Base-by-base conservation (phyloP, 2,797 vertebrate genomes). In the Pseudotriccus pelzelni region DNA sequence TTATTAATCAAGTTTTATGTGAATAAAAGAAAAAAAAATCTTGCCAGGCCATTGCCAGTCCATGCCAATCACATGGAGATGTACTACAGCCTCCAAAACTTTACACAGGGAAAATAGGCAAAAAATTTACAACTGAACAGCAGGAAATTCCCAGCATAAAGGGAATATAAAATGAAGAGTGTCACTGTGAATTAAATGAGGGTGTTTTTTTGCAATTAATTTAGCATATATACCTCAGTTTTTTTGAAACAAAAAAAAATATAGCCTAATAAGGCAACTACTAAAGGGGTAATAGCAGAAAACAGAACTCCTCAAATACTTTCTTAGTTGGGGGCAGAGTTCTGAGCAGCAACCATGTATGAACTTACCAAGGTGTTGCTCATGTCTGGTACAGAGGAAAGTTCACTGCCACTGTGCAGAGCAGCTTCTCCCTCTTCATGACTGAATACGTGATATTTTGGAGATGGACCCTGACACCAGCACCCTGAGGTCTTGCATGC, bases 311-410 rank as follows among this genome's bases (percentile, higher is more conserved):
- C 12, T 89, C 32, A 58, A 70, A 60, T 72, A 18, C 18, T 79
- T 63, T 67, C 43, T 37, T 85, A 63, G 59, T 12, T n/a, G 34
- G 25, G 34, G 16, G 14, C 23, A 76, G 36, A 66, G 46, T 50
- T 56, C 78, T 67, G 22, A 89, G 12, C 28, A 87, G 9, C 37
- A 56, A 5, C 5, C 8, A 49, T 0, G 0, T 30, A 28, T 8
- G 23, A 18, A 5, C 15, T 84, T 76, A 27, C 0, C 2, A 50
- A 58, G 14, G 7, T 4, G 13, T 17, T 67, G 32, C 41, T 46
- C 1, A 0, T 50, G 6, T 18, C 10, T 82, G 36, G 14, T 69
- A 47, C 27, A 60, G 49, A 13, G 19, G 49, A 7, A 89, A 14
- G 9, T 46, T 14, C 12, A 28, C 6, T 19, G 55, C 52, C 53